Percentiles rank a stretch among this genome's conserved stretches.
phyloP scores from a whole-genome alignment of 2,888 invertebrate genomes.

The Dasypolia templi region DNA sequence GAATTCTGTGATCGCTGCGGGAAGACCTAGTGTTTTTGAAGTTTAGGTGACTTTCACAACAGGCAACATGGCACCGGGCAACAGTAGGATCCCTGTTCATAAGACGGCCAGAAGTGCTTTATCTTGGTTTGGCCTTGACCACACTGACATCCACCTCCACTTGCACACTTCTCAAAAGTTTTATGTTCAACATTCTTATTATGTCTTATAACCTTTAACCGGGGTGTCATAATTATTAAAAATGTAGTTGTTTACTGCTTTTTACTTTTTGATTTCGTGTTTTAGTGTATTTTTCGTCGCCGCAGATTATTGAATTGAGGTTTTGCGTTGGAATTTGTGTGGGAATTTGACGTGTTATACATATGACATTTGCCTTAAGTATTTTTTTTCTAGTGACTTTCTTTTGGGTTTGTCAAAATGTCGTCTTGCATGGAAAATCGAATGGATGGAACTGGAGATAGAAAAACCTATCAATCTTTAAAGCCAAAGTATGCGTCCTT shows the following conservation, averaged over 20 bases:
- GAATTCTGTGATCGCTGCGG: neutral
- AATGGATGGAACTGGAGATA: too few relatives aligned
- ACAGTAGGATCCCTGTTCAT: neutral
- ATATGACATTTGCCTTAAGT: conserved; percentile 2
- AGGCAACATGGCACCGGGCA: neutral
- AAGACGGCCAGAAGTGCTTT: neutral
- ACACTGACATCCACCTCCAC: conserved; percentile 3
- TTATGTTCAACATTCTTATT: neutral
- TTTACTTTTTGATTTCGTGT: neutral
- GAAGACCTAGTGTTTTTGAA: neutral
- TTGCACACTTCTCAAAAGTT: neutral
- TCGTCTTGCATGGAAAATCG: too few relatives aligned
- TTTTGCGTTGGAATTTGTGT: neutral
- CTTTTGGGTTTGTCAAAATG: neutral
- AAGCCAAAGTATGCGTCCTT: too few relatives aligned
- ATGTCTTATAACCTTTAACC: too few relatives aligned
- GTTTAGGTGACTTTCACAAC: neutral
- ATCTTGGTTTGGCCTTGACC: neutral
- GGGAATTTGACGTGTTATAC: neutral
- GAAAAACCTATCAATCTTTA: neutral
- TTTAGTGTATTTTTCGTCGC: neutral
- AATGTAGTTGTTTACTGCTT: neutral
- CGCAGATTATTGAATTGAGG: neutral
- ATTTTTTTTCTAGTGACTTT: neutral
- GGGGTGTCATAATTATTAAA: neutral